Base-by-base conservation (phyloP, 2,797 vertebrate species). In the Decapterus maruadsi region DNA sequence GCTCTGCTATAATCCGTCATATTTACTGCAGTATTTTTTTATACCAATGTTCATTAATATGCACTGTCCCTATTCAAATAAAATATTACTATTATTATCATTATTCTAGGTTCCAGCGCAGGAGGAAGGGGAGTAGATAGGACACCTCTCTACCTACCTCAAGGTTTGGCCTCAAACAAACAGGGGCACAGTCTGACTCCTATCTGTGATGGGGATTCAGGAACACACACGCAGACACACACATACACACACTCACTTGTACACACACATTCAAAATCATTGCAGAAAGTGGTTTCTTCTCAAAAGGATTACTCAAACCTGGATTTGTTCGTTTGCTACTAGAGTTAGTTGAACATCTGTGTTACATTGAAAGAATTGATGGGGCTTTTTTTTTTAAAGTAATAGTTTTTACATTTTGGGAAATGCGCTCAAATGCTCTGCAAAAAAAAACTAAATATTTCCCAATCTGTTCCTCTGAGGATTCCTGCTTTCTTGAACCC, bases 81-180 rank as follows among this genome's bases (percentile, higher is more conserved):
- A n/a, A n/a, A n/a, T n/a, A n/a, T n/a, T n/a, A n/a, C n/a, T n/a
- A n/a, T n/a, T n/a, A n/a, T n/a, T n/a, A n/a, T n/a, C n/a, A n/a
- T n/a, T n/a, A n/a, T n/a, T n/a, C n/a, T n/a, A n/a, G n/a, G 88
- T 86, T 78, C 70, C 80, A 69, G 82, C 72, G 1, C 79, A 91
- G 86, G 88, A 93, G 80, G 89, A 92, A 93, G 90, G 86, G 75
- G 87, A 95, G 87, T 95, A 94, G 90, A 92, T 85, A 64, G 65
- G 68, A 79, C 57, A 77, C 87, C 75, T 88, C 83, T 88, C 87
- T 75, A 89, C 87, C 90, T 95, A 94, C 94, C 92, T 95, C 93
- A 92, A 88, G 88, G 93, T 92, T 94, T 91, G 90, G 78, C 90
- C 83, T 88, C 83, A 86, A 73, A 72, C 87, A 90, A 85, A 85